Conservation (phyloP, 1,140 invertebrate genomes). For the Trichonephila inaurata region DNA sequence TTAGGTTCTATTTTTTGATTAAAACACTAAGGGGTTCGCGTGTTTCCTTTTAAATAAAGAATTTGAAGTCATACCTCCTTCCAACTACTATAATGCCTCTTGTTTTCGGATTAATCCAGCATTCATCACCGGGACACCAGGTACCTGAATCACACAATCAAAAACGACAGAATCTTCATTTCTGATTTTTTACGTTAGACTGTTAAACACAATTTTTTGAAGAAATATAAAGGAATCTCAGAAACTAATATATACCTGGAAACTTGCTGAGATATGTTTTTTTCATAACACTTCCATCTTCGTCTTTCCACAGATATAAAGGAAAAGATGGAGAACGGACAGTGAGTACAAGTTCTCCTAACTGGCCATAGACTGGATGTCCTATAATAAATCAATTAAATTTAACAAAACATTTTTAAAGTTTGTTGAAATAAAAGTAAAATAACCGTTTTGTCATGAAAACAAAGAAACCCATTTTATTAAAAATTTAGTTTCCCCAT, state of each 20-base stretch:
- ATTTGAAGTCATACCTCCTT: not conserved
- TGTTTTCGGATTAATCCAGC: conserved; percentile 82
- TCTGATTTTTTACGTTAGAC: too few relatives aligned
- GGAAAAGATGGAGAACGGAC: not conserved
- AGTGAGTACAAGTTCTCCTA: conserved; percentile 10
- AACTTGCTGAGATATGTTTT: not conserved
- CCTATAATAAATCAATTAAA: not conserved
- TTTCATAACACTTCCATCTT: not conserved
- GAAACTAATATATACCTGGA: conserved; percentile 12
- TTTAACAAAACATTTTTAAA: too few relatives aligned
- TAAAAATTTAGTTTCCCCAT: too few relatives aligned
- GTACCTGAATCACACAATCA: conserved; percentile 78
- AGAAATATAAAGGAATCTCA: too few relatives aligned
- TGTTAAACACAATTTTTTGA: too few relatives aligned
- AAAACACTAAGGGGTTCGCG: too few relatives aligned
- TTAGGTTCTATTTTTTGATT: too few relatives aligned
- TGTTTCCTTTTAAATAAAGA: too few relatives aligned
- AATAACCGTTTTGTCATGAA: too few relatives aligned
- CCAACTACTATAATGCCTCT: conserved; percentile 83
- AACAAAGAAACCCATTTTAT: too few relatives aligned
- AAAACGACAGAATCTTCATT: too few relatives aligned
- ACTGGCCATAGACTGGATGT: not conserved
- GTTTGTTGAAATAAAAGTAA: too few relatives aligned
- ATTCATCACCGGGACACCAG: conserved; percentile 84
- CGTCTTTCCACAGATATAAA: not conserved